Percentiles rank a stretch among this genome's conserved stretches.
These are phyloP conservation scores for Phyllostomus discolor DNA, from an alignment of 2,113 vertebrate genomes.

Conservation along the genomic window DNA sequence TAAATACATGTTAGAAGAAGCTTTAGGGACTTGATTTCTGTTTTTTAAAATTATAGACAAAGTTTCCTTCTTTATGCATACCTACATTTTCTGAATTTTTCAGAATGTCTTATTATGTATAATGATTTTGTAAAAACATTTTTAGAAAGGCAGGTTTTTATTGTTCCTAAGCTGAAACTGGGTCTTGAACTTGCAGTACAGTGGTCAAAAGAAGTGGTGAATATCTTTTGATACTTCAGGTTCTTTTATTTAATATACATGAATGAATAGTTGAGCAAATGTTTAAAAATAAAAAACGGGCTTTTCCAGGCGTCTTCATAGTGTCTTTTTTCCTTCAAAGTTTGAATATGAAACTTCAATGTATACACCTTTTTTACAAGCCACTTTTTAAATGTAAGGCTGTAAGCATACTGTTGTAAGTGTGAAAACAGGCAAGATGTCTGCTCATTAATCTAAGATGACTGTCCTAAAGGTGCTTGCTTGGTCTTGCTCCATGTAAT, in stretches of 20 bases:
- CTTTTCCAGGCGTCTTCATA: not conserved
- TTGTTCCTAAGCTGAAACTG: not conserved
- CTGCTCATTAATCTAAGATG: conserved; percentile 9
- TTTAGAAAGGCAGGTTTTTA: not conserved
- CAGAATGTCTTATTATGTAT: not conserved
- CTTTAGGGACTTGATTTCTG: conserved; percentile 20
- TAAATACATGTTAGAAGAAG: not conserved
- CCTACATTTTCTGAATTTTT: not conserved
- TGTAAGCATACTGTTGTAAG: not conserved
- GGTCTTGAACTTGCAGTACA: conserved; percentile 12
- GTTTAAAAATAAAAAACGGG: not conserved
- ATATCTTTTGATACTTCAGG: not conserved
- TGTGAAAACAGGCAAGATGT: not conserved
- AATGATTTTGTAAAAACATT: not conserved
- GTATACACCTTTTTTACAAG: not conserved
- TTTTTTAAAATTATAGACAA: not conserved
- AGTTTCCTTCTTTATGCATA: conserved; percentile 8
- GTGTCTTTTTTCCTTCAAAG: not conserved
- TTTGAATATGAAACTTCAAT: not conserved
- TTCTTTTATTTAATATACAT: not conserved
- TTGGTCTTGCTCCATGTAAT: conserved; percentile 26
- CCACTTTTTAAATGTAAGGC: not conserved
- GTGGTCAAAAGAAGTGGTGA: not conserved
- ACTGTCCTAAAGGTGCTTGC: conserved; percentile 6
- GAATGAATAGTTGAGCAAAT: not conserved